Evolutionary conservation across 2,797 vertebrate species (phyloP), one percentile per base, ranked within the genome.

Genomic region (Ispidina picta): DNA sequence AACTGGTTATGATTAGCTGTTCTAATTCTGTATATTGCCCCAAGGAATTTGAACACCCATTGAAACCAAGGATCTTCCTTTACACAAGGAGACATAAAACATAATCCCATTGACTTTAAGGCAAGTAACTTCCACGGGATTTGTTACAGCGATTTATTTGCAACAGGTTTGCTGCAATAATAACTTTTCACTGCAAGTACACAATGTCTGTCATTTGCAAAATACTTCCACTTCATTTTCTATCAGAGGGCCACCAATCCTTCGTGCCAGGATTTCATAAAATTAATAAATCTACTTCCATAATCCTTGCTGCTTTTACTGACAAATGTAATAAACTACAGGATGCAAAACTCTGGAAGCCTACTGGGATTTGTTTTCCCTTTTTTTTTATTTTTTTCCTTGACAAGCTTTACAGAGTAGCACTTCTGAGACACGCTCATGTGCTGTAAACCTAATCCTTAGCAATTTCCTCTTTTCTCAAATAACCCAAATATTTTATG

Each of bases 401-500:
- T 96, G 94, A 97, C 90, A 96, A 93, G 90, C 90, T 97, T 97
- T 96, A 96, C 90, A 96, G 95, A 96, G 91, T 95, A 97, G 94
- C 92, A 93, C 94, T 97, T 97, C 82, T 94, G 94, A 97, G 96
- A 97, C 83, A 76, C 87, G 86, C 81, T 97, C 90, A 96, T 95
- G 95, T 92, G 93, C 95, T 93, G 90, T 97, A 97, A 97, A 97
- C 92, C 66, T 97, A 98, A 98, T 97, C 97, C 96, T 88, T 89
- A 96, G 96, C 97, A 98, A 98, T 98, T 98, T 98, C 97, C 97
- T 97, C 95, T 96, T 97, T 96, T 97, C 95, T 95, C 91, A 97
- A 97, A 97, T 97, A 97, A 96, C 72, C n/a, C 56, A 95, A 97
- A 96, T 96, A 97, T 94, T 96, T 97, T 96, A 95, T 91, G 93